Conservation (phyloP, 1,140 invertebrate species). For the Sycophaga agraensis region DNA sequence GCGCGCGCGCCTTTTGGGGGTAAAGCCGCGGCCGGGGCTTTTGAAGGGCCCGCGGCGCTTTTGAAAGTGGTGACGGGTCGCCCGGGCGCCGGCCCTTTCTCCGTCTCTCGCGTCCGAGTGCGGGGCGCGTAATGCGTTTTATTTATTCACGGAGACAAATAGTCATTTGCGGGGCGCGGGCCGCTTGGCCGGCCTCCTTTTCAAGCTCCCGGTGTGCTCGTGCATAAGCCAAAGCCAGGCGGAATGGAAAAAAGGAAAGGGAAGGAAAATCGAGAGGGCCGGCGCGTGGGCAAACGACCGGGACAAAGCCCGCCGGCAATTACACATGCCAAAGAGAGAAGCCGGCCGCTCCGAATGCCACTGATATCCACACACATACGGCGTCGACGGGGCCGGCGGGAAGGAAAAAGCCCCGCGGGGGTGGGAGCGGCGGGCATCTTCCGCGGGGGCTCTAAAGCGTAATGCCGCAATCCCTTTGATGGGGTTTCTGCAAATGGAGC, state of each 20-base stretch:
- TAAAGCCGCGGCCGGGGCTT: background rate
- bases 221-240: too few species aligned
- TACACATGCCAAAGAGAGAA: too few species aligned
- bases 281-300: too few species aligned
- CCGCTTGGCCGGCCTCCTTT: too few species aligned
- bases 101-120: conserved; percentile 1
- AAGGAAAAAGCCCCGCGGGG: background rate
- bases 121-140: conserved; percentile 53
- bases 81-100: background rate
- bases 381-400: too few species aligned
- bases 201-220: too few species aligned
- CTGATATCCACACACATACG: too few species aligned
- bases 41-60: conserved; percentile 6
- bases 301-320: too few species aligned
- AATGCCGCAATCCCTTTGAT: conserved; percentile 57
- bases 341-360: too few species aligned
- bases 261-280: background rate
- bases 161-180: conserved; percentile 47
- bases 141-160: conserved; percentile 60
- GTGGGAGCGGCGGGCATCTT: conserved; percentile 33
- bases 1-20: conserved; percentile 14
- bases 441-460: conserved; percentile 48
- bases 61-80: background rate
- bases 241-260: background rate
- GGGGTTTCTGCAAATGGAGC: conserved; percentile 59